Percentiles rank a stretch among this genome's conserved stretches.
phyloP scores from a whole-genome alignment of 2,797 vertebrate species.

The Fundulus diaphanus region DNA sequence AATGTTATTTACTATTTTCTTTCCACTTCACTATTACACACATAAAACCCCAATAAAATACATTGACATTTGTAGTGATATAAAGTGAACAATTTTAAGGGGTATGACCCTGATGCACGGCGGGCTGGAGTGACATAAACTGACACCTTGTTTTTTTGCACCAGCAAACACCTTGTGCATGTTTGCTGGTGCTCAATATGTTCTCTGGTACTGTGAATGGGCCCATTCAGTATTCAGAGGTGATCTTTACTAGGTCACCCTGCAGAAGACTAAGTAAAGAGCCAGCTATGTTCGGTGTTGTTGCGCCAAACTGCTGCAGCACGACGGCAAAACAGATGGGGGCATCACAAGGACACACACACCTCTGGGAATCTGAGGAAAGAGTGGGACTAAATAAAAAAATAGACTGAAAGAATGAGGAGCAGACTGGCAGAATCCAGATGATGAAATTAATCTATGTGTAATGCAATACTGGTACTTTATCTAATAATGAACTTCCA shows the following conservation, averaged over 20 bases:
- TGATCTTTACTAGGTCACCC: slow-evolving; percentile 68
- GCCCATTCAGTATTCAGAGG: slow-evolving; percentile 65
- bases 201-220: slow-evolving; percentile 54
- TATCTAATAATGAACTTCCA: slow-evolving; percentile 16
- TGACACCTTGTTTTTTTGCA: not conserved
- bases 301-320: slow-evolving; percentile 83
- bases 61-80: not conserved
- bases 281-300: slow-evolving; percentile 83
- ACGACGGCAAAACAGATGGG: slow-evolving; percentile 85
- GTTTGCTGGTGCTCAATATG: slow-evolving; percentile 12
- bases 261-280: slow-evolving; percentile 75
- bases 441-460: slow-evolving; percentile 33
- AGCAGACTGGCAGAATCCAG: slow-evolving; percentile 12
- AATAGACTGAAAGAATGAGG: slow-evolving; percentile 25
- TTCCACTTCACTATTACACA: not conserved
- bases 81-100: not conserved
- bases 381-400: slow-evolving; percentile 34
- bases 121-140: slow-evolving; percentile 19
- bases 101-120: not conserved
- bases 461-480: slow-evolving; percentile 21
- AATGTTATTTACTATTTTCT: not conserved
- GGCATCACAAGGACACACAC: slow-evolving; percentile 82
- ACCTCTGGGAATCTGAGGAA: slow-evolving; percentile 71
- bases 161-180: no score
- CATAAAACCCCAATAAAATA: not conserved